phyloP scores from a whole-genome alignment of 2,888 invertebrate species.

The Keiferia lycopersicella region DNA sequence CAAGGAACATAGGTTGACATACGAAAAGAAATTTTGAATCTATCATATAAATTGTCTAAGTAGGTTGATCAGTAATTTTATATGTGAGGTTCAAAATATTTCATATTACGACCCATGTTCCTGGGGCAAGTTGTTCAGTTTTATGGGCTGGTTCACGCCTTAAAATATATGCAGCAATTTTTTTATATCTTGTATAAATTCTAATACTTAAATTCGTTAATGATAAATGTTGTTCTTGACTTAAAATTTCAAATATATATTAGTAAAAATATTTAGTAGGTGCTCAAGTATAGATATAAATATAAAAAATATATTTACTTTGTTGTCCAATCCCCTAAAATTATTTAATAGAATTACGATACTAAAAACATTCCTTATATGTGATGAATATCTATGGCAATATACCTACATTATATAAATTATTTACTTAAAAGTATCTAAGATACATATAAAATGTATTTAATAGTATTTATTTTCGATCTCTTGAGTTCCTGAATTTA shows the following conservation, averaged over 20 bases:
- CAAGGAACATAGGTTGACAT: no score
- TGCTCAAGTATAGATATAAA: constrained; percentile 27
- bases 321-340: background rate
- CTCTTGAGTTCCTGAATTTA: constrained; percentile 15
- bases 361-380: background rate
- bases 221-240: background rate
- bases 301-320: background rate
- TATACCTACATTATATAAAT: background rate
- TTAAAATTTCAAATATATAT: background rate
- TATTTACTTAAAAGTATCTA: background rate
- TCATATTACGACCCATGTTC: no score
- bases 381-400: background rate
- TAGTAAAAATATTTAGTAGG: constrained; percentile 28
- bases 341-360: background rate
- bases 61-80: no score
- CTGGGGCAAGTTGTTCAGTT: no score
- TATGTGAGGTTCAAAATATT: no score
- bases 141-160: no score
- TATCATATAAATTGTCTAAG: no score
- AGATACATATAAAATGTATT: background rate
- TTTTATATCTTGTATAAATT: background rate
- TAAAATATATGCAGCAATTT: no score
- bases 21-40: no score
- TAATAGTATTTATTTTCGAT: background rate
- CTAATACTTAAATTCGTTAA: background rate